Evolutionary conservation across 2,888 invertebrate species (phyloP), one percentile per base, ranked within the genome.

Genomic region (Ichneumoninae sp.): DNA sequence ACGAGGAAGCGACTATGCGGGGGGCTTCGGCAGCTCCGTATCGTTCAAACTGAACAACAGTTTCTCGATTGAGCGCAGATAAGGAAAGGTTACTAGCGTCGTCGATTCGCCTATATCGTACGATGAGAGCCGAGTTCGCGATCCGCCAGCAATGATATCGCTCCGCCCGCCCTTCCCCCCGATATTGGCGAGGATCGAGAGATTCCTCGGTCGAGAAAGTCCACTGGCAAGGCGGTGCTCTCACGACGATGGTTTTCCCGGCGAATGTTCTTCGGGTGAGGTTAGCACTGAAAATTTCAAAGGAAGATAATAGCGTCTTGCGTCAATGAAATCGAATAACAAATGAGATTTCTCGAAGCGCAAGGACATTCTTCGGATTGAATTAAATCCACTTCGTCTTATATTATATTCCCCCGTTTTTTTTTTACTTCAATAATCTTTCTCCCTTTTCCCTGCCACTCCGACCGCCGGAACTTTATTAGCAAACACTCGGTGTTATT

Each of bases 61-160:
- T 69, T 83, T 78, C 44, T 68, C 78, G 78, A 83, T 83, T 54
- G 69, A 63, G n/a, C 40, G 19, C 10, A 52, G 78, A 83, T 83
- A 78, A 68, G 16, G 19, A 78, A 83, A 83, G 78, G 83, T 78
- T 78, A 75, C 40, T 63, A 71, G 83, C 73, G 75, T 73, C 57
- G 57, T 66, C 80, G 80, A 79, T 63, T 73, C 54, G 54, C 19
- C n/a, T 68, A 57, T 50, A 74, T 52, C 57, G 33, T 26, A 40
- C 50, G 26, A 33, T 50, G 71, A 60, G n/a, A 73, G 44, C 33
- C 65, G 66, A 40, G 52, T 33, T 30, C 52, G 19, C 50, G 65
- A 71, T 78, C 47, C 52, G 16, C 63, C 52, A 50, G 54, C 54
- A 54, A 54, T 54, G 60, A 60, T 60, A 44, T 44, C 16, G 44